Conservation (phyloP, 2,888 invertebrate species). For the Pachymerium ferrugineum region DNA sequence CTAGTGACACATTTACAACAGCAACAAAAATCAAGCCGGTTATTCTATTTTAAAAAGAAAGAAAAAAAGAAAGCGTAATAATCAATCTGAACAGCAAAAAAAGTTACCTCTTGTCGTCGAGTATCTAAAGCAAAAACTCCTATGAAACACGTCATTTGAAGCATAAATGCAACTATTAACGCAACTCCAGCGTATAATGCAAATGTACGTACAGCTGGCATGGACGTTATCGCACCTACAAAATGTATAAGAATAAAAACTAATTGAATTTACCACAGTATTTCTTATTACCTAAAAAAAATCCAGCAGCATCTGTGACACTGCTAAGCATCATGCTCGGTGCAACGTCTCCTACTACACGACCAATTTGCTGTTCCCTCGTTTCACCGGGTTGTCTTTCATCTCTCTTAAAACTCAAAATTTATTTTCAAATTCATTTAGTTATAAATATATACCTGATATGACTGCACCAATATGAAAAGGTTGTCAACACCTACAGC, state of each 20-base stretch:
- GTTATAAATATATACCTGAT: slow-evolving; percentile 48
- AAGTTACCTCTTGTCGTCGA: slow-evolving; percentile 61
- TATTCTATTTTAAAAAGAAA: slow-evolving; percentile 48
- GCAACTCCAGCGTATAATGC: slow-evolving; percentile 96
- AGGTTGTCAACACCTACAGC: slow-evolving; percentile 99
- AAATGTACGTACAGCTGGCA: slow-evolving; percentile 97
- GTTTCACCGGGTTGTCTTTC: slow-evolving; percentile 66
- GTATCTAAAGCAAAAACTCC: slow-evolving; percentile 82
- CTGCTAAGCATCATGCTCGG: slow-evolving; percentile 95
- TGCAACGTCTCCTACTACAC: slow-evolving; percentile 86
- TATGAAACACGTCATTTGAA: slow-evolving; percentile 94
- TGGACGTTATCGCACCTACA: slow-evolving; percentile 87
- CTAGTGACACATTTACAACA: slow-evolving; percentile 57
- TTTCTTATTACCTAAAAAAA: slow-evolving; percentile 66
- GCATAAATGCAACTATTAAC: slow-evolving; percentile 86
- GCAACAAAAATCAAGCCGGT: slow-evolving; percentile 75
- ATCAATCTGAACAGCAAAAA: too few relatives aligned
- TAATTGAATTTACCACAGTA: background rate
- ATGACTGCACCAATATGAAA: slow-evolving; percentile 94
- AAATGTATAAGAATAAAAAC: background rate
- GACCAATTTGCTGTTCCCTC: slow-evolving; percentile 79
- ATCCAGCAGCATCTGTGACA: slow-evolving; percentile 89
- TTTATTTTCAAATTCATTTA: background rate
- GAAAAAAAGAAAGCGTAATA: background rate
- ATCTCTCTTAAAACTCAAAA: slow-evolving; percentile 61